phyloP scores from a whole-genome alignment of 2,888 invertebrate species.

The Phyto melanocephala region DNA sequence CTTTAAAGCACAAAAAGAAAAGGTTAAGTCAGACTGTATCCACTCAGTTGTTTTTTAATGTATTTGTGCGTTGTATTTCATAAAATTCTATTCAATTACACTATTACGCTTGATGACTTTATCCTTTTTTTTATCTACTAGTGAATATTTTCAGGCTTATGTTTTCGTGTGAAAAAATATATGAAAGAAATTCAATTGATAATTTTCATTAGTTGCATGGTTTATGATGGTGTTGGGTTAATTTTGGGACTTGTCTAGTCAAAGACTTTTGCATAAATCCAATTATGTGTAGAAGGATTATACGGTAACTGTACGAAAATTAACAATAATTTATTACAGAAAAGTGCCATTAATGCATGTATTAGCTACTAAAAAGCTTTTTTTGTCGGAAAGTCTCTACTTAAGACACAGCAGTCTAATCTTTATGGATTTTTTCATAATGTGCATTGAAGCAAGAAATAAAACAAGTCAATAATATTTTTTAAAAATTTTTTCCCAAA shows the following conservation, averaged over 20 bases:
- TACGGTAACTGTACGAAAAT: too few relatives aligned
- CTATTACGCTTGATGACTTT: background rate
- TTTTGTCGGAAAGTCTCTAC: too few relatives aligned
- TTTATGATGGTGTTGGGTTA: background rate
- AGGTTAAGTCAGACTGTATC: slow-evolving; percentile 3
- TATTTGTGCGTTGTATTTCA: background rate
- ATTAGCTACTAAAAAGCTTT: too few relatives aligned
- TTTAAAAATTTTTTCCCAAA: too few relatives aligned
- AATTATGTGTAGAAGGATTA: too few relatives aligned
- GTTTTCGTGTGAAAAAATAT: background rate
- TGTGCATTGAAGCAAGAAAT: too few relatives aligned
- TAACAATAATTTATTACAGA: too few relatives aligned
- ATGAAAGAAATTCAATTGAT: slow-evolving; percentile 7
- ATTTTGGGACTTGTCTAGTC: background rate
- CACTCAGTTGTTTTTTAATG: background rate
- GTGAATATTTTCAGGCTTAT: background rate
- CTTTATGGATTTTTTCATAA: too few relatives aligned
- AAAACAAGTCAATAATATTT: too few relatives aligned
- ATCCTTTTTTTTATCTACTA: background rate
- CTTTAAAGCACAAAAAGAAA: slow-evolving; percentile 1
- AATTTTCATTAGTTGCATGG: background rate
- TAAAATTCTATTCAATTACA: slow-evolving; percentile 36
- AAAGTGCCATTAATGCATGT: too few relatives aligned
- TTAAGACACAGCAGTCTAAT: too few relatives aligned
- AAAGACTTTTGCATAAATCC: too few relatives aligned